Evolutionary conservation across 2,797 vertebrate genomes (phyloP).

Genomic region (Brachyalestes nurse): DNA sequence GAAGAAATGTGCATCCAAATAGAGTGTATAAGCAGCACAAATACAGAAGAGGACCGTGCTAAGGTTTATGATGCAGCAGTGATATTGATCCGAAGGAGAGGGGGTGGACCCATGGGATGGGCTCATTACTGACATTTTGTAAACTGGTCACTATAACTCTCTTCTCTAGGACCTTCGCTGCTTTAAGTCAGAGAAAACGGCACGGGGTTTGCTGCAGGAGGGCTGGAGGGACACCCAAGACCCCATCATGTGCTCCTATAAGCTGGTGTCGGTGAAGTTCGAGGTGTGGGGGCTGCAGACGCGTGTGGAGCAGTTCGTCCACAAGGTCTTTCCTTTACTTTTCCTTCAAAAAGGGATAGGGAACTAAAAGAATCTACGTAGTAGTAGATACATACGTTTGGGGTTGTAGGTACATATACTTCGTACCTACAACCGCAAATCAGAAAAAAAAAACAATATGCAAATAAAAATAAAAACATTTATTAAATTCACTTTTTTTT

Average conservation of each 20-base stretch:
- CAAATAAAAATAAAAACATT: too few relatives aligned
- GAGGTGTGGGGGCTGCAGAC: constrained; percentile 99
- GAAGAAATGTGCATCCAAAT: not conserved
- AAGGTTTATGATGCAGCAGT: not conserved
- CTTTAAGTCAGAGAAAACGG: constrained; percentile 96
- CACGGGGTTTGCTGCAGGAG: constrained; percentile 89
- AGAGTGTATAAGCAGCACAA: not conserved
- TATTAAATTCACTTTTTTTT: too few relatives aligned
- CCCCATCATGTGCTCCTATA: constrained; percentile 99
- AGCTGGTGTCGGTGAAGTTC: constrained; percentile 97
- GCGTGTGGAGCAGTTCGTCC: constrained; percentile 97
- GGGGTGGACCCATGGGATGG: not conserved
- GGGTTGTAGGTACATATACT: too few relatives aligned
- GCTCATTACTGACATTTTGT: constrained; percentile 8
- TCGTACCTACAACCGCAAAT: not conserved
- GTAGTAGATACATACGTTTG: too few relatives aligned
- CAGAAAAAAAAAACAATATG: too few relatives aligned
- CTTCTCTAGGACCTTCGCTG: constrained; percentile 87
- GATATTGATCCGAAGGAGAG: not conserved
- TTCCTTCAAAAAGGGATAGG: too few relatives aligned
- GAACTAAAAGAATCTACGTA: too few relatives aligned
- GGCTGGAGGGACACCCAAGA: constrained; percentile 93
- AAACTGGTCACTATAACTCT: not conserved
- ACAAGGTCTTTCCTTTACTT: constrained; percentile 83
- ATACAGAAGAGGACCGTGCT: not conserved